phyloP scores from a whole-genome alignment of 2,113 vertebrate species.

The Phyllopteryx taeniolatus region DNA sequence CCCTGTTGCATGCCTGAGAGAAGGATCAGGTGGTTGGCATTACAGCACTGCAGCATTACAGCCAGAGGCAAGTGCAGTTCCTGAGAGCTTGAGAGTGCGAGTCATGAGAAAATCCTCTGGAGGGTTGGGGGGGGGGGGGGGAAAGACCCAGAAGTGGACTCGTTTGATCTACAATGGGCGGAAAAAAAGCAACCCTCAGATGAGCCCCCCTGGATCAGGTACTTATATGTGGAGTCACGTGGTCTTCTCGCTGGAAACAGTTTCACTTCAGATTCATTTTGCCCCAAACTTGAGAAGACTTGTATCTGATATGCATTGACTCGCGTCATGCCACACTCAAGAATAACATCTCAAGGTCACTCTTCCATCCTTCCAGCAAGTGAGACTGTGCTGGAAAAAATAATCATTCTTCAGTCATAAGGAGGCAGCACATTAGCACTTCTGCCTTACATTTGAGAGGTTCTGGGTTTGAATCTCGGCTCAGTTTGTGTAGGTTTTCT shows the following conservation, averaged over 20 bases:
- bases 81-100: slow-evolving; percentile 47
- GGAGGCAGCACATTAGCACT: no score
- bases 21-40: slow-evolving; percentile 77
- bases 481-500: no score
- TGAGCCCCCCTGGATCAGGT: slow-evolving; percentile 51
- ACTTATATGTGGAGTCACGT: slow-evolving; percentile 58
- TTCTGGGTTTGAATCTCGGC: no score
- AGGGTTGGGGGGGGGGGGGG: slow-evolving; percentile 13
- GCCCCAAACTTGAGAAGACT: slow-evolving; percentile 17
- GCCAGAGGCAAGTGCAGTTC: slow-evolving; percentile 65
- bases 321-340: neutral
- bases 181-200: slow-evolving; percentile 39
- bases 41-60: slow-evolving; percentile 59
- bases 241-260: slow-evolving; percentile 12
- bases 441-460: no score
- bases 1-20: slow-evolving; percentile 61
- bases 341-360: neutral
- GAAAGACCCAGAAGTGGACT: slow-evolving; percentile 60
- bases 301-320: slow-evolving; percentile 25
- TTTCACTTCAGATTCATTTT: slow-evolving; percentile 15
- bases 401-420: no score
- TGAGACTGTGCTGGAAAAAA: neutral
- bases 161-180: slow-evolving; percentile 62
- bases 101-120: slow-evolving; percentile 69
- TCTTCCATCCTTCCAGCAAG: neutral